Percentiles rank a stretch among this genome's conserved stretches.
These are phyloP conservation scores for Cavia porcellus DNA, from an alignment of 2,113 vertebrate genomes.

Conservation along the genomic window DNA sequence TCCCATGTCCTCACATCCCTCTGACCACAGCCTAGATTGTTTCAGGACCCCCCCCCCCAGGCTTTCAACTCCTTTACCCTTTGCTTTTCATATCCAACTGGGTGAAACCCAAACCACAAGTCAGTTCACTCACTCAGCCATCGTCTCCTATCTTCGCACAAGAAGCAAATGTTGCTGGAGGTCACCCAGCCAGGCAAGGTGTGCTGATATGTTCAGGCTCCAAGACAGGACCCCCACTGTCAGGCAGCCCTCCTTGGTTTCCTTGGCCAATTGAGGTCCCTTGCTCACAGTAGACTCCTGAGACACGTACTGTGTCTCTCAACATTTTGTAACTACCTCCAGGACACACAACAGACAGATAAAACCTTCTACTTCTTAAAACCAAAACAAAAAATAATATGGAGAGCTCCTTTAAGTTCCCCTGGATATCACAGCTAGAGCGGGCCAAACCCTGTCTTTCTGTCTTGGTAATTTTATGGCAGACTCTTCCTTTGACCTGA, in stretches of 20 bases:
- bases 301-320: neutral
- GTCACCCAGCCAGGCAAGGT: neutral
- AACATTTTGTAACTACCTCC: too few relatives aligned
- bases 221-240: accelerated
- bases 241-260: neutral
- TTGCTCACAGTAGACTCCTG: neutral
- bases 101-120: neutral
- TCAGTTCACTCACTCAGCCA: neutral
- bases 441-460: neutral
- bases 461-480: too few relatives aligned
- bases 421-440: neutral
- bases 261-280: neutral
- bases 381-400: neutral
- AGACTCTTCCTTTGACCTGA: neutral
- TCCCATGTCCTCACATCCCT: neutral
- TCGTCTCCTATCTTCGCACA: neutral
- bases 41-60: neutral
- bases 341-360: neutral
- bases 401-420: accelerated
- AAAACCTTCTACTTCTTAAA: neutral
- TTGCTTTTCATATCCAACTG: neutral
- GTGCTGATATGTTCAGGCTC: accelerated
- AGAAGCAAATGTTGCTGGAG: neutral
- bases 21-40: neutral
- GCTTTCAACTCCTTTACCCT: neutral